Conservation (phyloP, 1,140 invertebrate genomes). For the Pseudomyrmex flavicornis region DNA sequence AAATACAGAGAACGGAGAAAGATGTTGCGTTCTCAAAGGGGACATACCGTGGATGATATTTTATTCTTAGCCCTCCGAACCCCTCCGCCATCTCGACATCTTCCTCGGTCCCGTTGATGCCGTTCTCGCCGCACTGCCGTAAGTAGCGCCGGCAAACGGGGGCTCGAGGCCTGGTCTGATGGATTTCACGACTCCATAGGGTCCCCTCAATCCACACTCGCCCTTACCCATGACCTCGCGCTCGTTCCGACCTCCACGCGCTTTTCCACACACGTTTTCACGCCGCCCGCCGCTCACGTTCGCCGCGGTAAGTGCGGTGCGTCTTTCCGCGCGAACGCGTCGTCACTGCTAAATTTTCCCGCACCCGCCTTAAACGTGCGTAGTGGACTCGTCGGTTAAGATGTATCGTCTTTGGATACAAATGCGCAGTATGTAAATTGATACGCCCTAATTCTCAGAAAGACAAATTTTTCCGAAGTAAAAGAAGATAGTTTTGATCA, state of each 20-base stretch:
- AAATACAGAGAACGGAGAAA: conserved; percentile 61
- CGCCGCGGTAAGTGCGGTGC: conserved; percentile 59
- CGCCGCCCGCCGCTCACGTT: conserved; percentile 49
- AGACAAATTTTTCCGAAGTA: conserved; percentile 23
- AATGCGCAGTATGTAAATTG: not conserved
- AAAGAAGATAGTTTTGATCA: conserved; percentile 24
- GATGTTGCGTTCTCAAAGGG: conserved; percentile 75
- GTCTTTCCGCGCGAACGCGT: conserved; percentile 22
- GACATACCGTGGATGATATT: conserved; percentile 80
- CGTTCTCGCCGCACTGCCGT: conserved; percentile 74
- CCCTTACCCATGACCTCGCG: conserved; percentile 68
- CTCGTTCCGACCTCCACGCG: conserved; percentile 63
- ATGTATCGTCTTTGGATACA: conserved; percentile 23
- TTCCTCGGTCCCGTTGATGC: conserved; percentile 73
- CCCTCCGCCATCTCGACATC: conserved; percentile 59
- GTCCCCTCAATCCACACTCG: conserved; percentile 80
- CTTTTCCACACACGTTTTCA: conserved; percentile 67
- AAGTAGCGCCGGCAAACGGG: conserved; percentile 75
- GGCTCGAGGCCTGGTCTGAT: conserved; percentile 77
- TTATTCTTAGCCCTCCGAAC: conserved; percentile 72
- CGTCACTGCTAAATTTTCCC: conserved; percentile 43
- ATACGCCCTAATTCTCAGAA: not conserved
- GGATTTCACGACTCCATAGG: conserved; percentile 82
- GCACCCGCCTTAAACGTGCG: not conserved
- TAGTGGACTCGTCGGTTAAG: conserved; percentile 36